Evolutionary conservation across 1,140 invertebrate genomes (phyloP), one percentile per base, ranked within the genome.

Genomic region (Drosophila repleta): DNA sequence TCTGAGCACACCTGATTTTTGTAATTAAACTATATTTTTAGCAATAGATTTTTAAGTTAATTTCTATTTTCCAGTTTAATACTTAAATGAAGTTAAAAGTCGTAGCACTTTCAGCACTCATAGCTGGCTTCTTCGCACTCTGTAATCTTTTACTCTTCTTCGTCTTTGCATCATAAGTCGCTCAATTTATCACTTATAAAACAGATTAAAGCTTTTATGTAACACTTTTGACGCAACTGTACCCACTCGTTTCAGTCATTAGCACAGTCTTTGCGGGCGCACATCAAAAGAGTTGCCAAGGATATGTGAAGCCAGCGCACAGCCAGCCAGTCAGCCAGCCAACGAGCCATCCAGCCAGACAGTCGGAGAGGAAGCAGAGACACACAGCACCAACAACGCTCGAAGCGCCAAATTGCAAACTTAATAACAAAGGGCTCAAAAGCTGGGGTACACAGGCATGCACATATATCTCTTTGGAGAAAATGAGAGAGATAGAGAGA

Each of bases 201-300:
- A 41, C 0, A 11, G 4, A 17, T 43, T 43, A 0, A 7, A 17
- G 4, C 15, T 8, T 43, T 43, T 8, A 43, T 15, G 18, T 43
- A 17, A 43, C n/a, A 17, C 13, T 10, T 41, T 13, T 17, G 8
- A 18, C 62, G 29, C 64, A 76, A 68, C 63, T 63, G 69, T 69
- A 64, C 53, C 46, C 0, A 29, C 48, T 37, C 64, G 26, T 1
- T 57, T 51, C 24, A 61, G 43, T 73, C 64, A 73, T 73, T 73
- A 68, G 41, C 64, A 49, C 64, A 46, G 45, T 39, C 35, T 26
- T 69, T 43, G 43, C 49, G 24, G 49, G 26, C 35, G 35, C 41
- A 60, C 55, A 74, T 78, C 66, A 64, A 84, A 84, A 83, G 76
- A 79, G 79, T 84, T 83, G 72, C 74, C 70, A 75, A 57, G 78